phyloP scores from a whole-genome alignment of 2,888 invertebrate species.

The Lasioglossum pauxillum region DNA sequence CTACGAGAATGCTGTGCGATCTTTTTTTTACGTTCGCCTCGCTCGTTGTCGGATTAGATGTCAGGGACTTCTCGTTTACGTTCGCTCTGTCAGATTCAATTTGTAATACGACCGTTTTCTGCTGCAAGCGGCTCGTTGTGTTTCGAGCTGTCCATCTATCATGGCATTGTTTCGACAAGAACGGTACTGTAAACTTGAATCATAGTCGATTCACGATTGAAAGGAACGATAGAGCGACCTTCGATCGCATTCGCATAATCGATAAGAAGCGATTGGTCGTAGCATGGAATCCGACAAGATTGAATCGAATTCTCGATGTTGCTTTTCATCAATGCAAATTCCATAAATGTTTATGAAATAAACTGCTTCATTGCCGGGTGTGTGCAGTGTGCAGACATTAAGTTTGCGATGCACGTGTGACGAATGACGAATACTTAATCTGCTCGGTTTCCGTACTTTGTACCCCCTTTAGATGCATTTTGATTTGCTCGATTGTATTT shows the following conservation, averaged over 20 bases:
- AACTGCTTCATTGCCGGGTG: not conserved
- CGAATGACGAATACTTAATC: constrained; percentile 15
- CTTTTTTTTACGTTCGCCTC: not conserved
- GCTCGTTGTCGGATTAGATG: not conserved
- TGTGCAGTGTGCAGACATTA: constrained; percentile 2
- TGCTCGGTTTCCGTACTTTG: constrained; percentile 52
- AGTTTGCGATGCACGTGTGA: constrained; percentile 13
- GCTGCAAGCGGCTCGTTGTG: not conserved
- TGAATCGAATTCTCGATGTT: not conserved
- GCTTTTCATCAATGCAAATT: not conserved
- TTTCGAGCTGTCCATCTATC: not conserved
- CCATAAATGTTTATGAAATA: not conserved
- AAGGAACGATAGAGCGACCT: constrained; percentile 23
- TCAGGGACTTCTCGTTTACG: not conserved
- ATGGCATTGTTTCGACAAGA: not conserved
- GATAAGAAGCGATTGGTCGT: constrained; percentile 27
- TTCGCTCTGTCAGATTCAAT: not conserved
- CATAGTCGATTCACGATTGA: constrained; percentile 23
- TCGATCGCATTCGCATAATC: constrained; percentile 23
- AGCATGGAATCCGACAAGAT: not conserved
- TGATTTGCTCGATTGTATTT: constrained; percentile 17
- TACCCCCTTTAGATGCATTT: constrained; percentile 19
- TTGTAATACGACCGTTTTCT: not conserved
- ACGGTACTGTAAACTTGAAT: not conserved
- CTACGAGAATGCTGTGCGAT: not conserved